These are phyloP conservation scores for Phalera bucephala DNA, from an alignment of 2,888 invertebrate species.

Conservation along the genomic window DNA sequence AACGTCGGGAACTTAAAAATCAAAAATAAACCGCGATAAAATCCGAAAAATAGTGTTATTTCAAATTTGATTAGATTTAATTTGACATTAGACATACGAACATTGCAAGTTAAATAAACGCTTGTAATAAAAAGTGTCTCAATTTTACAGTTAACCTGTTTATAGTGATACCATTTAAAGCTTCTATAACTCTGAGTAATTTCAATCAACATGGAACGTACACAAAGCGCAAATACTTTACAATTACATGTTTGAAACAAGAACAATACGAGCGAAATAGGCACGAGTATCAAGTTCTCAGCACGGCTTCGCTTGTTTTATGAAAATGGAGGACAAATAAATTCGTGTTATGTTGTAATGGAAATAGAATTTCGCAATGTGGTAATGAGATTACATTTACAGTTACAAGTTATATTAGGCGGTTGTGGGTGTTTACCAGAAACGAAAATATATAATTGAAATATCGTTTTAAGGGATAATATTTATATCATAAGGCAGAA, in stretches of 20 bases:
- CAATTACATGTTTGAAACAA: constrained; percentile 52
- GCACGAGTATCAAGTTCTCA: constrained; percentile 51
- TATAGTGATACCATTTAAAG: no score
- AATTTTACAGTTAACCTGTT: no score
- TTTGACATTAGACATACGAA: no score
- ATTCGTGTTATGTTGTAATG: constrained; percentile 67
- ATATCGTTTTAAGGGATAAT: background rate
- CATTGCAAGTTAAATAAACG: no score
- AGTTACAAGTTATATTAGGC: constrained; percentile 56
- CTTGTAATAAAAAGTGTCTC: no score
- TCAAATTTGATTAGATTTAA: no score
- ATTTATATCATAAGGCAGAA: no score
- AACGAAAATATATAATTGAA: constrained; percentile 37
- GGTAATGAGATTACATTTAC: constrained; percentile 65
- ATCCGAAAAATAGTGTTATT: no score
- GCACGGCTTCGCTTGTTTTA: constrained; percentile 44
- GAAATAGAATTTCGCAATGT: constrained; percentile 64
- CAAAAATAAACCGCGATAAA: no score
- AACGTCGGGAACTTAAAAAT: no score
- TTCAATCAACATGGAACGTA: constrained; percentile 6
- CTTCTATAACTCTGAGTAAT: no score
- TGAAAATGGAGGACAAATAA: constrained; percentile 71
- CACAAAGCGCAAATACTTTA: constrained; percentile 49
- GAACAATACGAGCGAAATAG: constrained; percentile 48
- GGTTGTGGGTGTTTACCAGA: constrained; percentile 50